Percentiles rank a stretch among this genome's conserved stretches.
These are phyloP conservation scores for Drosophila punjabiensis DNA, from an alignment of 1,140 invertebrate species.

Conservation along the genomic window DNA sequence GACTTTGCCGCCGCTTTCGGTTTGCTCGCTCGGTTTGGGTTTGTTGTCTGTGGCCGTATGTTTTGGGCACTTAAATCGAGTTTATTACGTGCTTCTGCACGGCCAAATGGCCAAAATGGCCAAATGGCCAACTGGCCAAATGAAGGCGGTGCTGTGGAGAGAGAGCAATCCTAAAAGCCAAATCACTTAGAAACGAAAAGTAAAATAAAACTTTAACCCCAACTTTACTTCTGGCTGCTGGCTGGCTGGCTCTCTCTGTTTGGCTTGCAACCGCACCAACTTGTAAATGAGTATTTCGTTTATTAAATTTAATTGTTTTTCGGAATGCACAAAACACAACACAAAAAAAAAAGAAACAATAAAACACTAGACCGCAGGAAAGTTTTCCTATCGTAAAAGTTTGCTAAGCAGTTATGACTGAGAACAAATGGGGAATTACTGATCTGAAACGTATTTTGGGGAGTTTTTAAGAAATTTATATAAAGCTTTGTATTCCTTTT, in stretches of 20 bases:
- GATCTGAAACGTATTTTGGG: not conserved
- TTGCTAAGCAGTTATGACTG: slow-evolving; percentile 1
- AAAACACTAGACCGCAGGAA: slow-evolving; percentile 11
- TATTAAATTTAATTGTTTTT: slow-evolving; percentile 47
- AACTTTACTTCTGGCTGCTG: slow-evolving; percentile 10
- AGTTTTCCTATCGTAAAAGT: slow-evolving; percentile 28
- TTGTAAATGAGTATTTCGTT: slow-evolving; percentile 38
- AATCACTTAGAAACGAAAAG: slow-evolving; percentile 34
- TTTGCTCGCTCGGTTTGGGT: slow-evolving; percentile 57
- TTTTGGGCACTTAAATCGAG: slow-evolving; percentile 78
- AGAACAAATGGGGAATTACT: not conserved
- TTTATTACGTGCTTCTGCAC: slow-evolving; percentile 71
- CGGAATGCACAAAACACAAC: not conserved
- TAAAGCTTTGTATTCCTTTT: not conserved
- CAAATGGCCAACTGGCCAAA: slow-evolving; percentile 20
- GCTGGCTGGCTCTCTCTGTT: slow-evolving; percentile 1
- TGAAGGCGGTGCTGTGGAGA: not conserved
- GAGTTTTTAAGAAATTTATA: not conserved
- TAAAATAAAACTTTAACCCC: slow-evolving; percentile 46
- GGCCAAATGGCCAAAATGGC: slow-evolving; percentile 30
- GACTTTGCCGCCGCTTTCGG: slow-evolving; percentile 36
- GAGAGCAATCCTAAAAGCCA: slow-evolving; percentile 36
- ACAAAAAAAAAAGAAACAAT: slow-evolving; percentile 3
- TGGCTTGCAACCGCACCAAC: slow-evolving; percentile 31
- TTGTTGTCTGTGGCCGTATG: slow-evolving; percentile 74